A percentile compares a stretch with the other conserved stretches of the same genome.
Conservation (phyloP, 2,888 invertebrate species). For the Habroteleia sp. region DNA sequence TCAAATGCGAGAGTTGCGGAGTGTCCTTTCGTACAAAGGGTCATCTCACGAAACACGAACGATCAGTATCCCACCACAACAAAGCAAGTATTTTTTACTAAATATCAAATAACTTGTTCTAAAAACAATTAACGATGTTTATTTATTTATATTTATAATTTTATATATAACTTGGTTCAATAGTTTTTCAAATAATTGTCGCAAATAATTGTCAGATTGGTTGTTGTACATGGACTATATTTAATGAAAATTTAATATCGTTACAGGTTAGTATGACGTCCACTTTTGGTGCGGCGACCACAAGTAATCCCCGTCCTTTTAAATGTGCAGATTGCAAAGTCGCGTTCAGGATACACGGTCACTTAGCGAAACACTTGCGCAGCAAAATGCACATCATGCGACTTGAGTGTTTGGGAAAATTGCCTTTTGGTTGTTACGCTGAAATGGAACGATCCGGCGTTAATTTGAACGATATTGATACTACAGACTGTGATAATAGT, state of each 20-base stretch:
- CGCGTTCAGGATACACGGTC: constrained; percentile 97
- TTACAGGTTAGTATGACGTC: constrained; percentile 88
- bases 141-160: too few relatives aligned
- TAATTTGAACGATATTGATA: constrained; percentile 96
- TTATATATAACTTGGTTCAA: too few relatives aligned
- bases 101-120: too few relatives aligned
- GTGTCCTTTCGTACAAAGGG: constrained; percentile 94
- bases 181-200: too few relatives aligned
- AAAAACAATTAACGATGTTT: too few relatives aligned
- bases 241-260: not conserved
- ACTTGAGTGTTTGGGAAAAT: constrained; percentile 93
- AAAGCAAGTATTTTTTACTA: constrained; percentile 84
- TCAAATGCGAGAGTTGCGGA: constrained; percentile 94
- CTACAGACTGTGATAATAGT: constrained; percentile 97
- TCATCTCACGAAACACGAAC: constrained; percentile 95
- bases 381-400: constrained; percentile 98
- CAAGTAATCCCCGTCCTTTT: constrained; percentile 96
- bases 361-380: constrained; percentile 97
- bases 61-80: constrained; percentile 94
- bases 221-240: not conserved
- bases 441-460: constrained; percentile 95
- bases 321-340: constrained; percentile 97
- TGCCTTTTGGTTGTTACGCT: constrained; percentile 96
- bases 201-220: too few relatives aligned
- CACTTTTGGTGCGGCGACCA: constrained; percentile 90